Evolutionary conservation across 2,797 vertebrate genomes (phyloP), one percentile per base, ranked within the genome.

Genomic region (Malacoctenus gilli): DNA sequence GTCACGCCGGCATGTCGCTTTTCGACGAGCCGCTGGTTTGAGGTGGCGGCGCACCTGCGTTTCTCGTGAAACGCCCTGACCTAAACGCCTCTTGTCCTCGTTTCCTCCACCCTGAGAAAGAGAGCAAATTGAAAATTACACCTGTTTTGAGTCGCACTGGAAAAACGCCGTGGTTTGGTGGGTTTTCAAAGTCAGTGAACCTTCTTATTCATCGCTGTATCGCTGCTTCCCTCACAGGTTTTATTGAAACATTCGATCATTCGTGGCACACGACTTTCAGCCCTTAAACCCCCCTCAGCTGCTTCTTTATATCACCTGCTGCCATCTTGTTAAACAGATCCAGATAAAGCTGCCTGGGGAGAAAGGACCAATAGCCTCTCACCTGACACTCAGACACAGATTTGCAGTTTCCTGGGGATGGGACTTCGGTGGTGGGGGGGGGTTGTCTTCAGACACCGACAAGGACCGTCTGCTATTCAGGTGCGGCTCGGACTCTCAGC

Each of bases 371-470:
- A 68, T 53, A 79, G 77, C 56, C 76, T 71, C 67, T 88, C 66
- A 78, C 67, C 72, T 77, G 64, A 57, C 70, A 18, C 60, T 82
- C 72, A 70, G 58, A 77, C 62, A 48, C 44, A 64, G 77, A 78
- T 86, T 88, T 77, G 65, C 66, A 82, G 78, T 77, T 85, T 82
- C 64, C 25, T 28, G 65, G 70, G 72, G 77, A 68, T 66, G 63
- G 69, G 79, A 88, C 36, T 60, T 52, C 47, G 50, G 75, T 44
- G 60, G 46, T 56, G 79, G 32, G 46, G 59, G 79, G 32, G 14
- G 58, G 20, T 57, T 68, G 81, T 49, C 67, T 64, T 66, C 72
- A 83, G 74, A 74, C 64, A 40, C 39, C 51, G 72, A 50, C n/a
- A 76, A 55, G 70, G 66, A 75, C 64, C 75, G 75, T 46, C 66